Conservation (phyloP, 2,797 vertebrate genomes). For the Takifugu rubripes region DNA sequence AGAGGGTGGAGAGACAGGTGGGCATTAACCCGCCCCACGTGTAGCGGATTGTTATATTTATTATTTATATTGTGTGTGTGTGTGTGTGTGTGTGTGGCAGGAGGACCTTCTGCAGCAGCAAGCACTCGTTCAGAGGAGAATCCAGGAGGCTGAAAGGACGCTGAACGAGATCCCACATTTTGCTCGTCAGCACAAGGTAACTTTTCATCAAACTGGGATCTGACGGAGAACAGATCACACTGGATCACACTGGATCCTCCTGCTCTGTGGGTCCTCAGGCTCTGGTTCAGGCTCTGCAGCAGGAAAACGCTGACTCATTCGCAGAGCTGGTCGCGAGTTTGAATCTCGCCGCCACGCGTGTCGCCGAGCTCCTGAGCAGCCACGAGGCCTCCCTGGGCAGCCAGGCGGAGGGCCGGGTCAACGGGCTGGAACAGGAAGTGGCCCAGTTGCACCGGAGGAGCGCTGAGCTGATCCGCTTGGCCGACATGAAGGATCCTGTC, state of each 20-base stretch:
- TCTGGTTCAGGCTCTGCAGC: conserved; percentile 62
- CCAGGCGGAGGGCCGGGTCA: conserved; percentile 53
- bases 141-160: conserved; percentile 45
- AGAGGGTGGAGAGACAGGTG: conserved; percentile 68
- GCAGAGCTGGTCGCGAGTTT: conserved; percentile 53
- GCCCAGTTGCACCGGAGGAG: conserved; percentile 57
- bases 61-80: no score
- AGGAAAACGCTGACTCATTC: conserved; percentile 61
- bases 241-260: background rate
- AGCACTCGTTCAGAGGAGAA: conserved; percentile 44
- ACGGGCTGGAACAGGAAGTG: conserved; percentile 68
- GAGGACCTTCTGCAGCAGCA: conserved; percentile 62
- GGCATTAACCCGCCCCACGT: no score
- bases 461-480: conserved; percentile 63
- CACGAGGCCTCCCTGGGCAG: conserved; percentile 57
- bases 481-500: conserved; percentile 60
- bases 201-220: background rate
- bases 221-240: background rate
- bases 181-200: conserved; percentile 59
- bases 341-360: conserved; percentile 49
- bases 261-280: conserved; percentile 40
- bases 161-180: conserved; percentile 50
- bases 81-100: conserved; percentile 45
- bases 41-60: no score
- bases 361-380: conserved; percentile 55